Percentiles rank a stretch among this genome's conserved stretches.
phyloP scores from a whole-genome alignment of 2,888 invertebrate genomes.

The Hirtodrosophila histrioides region DNA sequence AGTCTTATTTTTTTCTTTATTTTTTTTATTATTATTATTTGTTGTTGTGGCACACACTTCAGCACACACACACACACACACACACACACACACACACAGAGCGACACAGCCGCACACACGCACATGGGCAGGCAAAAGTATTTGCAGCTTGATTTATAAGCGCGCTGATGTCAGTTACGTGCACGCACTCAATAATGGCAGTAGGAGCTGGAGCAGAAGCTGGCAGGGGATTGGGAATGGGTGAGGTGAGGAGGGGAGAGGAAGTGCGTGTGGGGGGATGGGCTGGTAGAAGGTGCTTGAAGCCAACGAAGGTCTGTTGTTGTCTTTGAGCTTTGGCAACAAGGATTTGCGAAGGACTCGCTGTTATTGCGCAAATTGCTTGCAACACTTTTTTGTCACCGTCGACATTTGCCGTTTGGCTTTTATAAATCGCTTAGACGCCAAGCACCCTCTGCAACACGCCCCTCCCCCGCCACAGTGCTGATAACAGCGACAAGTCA shows the following conservation, averaged over 20 bases:
- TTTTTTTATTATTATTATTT: constrained; percentile 14
- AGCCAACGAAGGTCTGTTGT: constrained; percentile 13
- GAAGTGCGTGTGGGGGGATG: background rate
- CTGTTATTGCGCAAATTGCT: constrained; percentile 73
- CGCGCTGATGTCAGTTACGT: constrained; percentile 77
- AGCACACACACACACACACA: constrained; percentile 9
- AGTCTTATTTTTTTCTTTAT: constrained; percentile 10
- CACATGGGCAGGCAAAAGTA: constrained; percentile 46
- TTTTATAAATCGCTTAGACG: constrained; percentile 75
- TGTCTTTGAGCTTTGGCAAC: constrained; percentile 42
- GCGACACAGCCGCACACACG: too few relatives aligned
- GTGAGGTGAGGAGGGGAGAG: background rate
- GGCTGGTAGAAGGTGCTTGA: background rate
- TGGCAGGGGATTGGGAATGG: background rate
- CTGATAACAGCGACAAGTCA: constrained; percentile 62
- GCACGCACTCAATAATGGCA: constrained; percentile 75
- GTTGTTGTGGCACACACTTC: constrained; percentile 13
- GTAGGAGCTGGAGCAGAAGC: background rate
- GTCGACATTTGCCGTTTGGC: constrained; percentile 62
- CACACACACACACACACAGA: constrained; percentile 14
- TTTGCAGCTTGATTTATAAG: constrained; percentile 76
- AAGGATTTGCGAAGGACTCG: constrained; percentile 49
- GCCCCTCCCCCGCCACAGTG: background rate
- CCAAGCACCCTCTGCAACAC: background rate
- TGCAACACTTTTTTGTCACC: constrained; percentile 68